Evolutionary conservation across 2,113 vertebrate species (phyloP).

Genomic region (Myotis brandtii): DNA sequence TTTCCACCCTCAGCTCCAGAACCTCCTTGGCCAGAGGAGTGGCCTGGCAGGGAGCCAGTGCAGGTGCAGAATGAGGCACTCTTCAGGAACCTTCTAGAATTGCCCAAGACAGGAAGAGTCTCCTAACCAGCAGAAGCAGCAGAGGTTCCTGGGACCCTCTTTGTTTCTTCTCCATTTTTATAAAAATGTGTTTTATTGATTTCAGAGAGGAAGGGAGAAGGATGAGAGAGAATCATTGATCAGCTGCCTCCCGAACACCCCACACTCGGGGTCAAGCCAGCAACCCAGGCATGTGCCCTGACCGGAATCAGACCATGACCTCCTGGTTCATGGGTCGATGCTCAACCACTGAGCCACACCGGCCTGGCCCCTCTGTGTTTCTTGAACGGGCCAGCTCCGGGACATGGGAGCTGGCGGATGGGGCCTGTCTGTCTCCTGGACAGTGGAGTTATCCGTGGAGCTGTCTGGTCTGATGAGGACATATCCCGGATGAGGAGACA

Average conservation of each 20-base stretch:
- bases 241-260: too few species aligned
- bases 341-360: too few species aligned
- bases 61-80: neutral
- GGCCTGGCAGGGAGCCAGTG: neutral
- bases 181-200: too few species aligned
- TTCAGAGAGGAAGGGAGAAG: too few species aligned
- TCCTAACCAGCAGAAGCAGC: neutral
- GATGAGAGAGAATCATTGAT: too few species aligned
- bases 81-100: neutral
- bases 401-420: fast-evolving
- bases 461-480: neutral
- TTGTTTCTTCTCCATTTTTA: too few species aligned
- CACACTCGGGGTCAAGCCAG: too few species aligned
- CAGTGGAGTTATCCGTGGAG: neutral
- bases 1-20: neutral
- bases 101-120: neutral
- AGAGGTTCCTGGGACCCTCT: neutral
- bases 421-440: neutral
- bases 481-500: neutral
- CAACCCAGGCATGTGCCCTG: too few species aligned
- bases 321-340: too few species aligned
- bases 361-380: neutral
- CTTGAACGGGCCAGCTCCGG: neutral
- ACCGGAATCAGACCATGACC: too few species aligned
- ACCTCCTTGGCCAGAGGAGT: neutral